Evolutionary conservation across 2,797 vertebrate genomes (phyloP), one percentile per base, ranked within the genome.

Genomic region (Mormyrus hasselquistii): DNA sequence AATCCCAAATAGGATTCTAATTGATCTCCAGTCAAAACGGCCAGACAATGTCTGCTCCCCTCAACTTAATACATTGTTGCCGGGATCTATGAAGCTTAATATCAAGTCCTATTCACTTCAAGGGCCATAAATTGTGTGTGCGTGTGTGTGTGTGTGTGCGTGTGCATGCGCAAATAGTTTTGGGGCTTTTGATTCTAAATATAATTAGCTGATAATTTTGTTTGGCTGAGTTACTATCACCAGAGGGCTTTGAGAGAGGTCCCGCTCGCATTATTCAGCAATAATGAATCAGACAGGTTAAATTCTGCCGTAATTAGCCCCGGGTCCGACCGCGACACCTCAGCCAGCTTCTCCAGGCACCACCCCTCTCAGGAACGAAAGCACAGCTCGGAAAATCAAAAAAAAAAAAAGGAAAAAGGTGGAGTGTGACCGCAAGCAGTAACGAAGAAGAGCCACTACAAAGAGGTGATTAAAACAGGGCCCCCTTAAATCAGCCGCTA

Each of bases 11-110:
- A 97, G 97, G 95, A 97, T 97, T 98, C 97, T 96, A 95, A 98
- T 96, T 98, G 97, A 99, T 98, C 97, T 96, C 95, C 96, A 97
- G 97, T 98, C 97, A 98, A 98, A 98, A 98, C 96, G 96, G 97
- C 97, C 97, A 97, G 59, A 97, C 98, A 98, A 98, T 97, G 97
- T 98, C 96, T 97, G 97, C 97, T 97, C 97, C 97, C 96, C 97
- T 97, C 96, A 96, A 98, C 98, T 99, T 98, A 99, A 96, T 95
- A 96, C 96, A 96, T 96, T 96, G 95, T 96, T 96, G 95, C 95
- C 94, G 95, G 96, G 96, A 96, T 97, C 96, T 96, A 97, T 96
- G 97, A 96, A 97, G 96, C 96, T 96, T 97, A 97, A 97, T 96
- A 96, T 96, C 96, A 96, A 96, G 96, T 96, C 97, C 96, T 96